Evolutionary conservation across 2,888 invertebrate genomes (phyloP).

Genomic region (Aplocera efformata): DNA sequence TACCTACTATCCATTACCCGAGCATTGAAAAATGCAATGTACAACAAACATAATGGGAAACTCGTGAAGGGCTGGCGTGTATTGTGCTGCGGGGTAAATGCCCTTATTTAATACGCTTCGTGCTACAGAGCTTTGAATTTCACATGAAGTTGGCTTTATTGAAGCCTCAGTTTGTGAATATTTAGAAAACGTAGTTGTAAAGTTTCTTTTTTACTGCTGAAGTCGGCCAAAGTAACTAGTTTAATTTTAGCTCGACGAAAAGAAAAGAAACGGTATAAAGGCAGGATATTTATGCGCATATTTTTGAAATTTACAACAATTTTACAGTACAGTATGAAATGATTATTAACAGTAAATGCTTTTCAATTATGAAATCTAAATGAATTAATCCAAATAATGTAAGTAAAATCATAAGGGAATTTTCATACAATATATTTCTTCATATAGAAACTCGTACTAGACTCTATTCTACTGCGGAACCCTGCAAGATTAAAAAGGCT

Average conservation of each 20-base stretch:
- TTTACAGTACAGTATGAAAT: too few relatives aligned
- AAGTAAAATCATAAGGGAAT: too few relatives aligned
- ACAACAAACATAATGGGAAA: conserved; percentile 29
- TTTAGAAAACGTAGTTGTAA: conserved; percentile 1
- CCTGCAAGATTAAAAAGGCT: too few relatives aligned
- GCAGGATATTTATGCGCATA: too few relatives aligned
- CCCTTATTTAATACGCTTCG: conserved; percentile 32
- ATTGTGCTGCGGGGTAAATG: conserved; percentile 34
- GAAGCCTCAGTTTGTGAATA: neutral
- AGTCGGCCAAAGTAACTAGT: neutral
- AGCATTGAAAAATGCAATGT: conserved; percentile 32
- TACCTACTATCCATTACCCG: conserved; percentile 32
- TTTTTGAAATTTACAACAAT: too few relatives aligned
- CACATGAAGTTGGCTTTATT: conserved; percentile 11
- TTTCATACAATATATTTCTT: too few relatives aligned
- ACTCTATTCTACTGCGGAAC: too few relatives aligned
- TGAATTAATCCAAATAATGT: too few relatives aligned
- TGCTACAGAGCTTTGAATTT: conserved; percentile 22
- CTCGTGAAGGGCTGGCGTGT: conserved; percentile 29
- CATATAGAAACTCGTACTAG: too few relatives aligned
- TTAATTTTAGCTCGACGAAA: conserved; percentile 2
- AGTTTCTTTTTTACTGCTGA: conserved; percentile 4
- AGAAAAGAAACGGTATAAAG: neutral
- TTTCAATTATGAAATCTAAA: too few relatives aligned
- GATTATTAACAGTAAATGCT: too few relatives aligned